Conservation (phyloP, 2,113 vertebrate species). For the Vulpes ferrilata region DNA sequence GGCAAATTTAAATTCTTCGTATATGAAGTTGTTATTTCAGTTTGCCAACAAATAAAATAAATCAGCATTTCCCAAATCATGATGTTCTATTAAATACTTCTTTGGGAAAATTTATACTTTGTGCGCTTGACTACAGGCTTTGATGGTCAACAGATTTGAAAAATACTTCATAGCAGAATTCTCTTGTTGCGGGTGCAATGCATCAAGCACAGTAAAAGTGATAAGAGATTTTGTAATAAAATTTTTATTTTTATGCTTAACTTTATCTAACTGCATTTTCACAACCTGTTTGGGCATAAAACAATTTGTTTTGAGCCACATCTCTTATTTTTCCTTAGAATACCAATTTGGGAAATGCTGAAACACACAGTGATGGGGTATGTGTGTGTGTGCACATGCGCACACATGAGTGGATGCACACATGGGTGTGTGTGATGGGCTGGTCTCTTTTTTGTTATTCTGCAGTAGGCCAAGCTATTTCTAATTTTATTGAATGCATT, state of each 20-base stretch:
- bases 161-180: background rate
- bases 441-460: background rate
- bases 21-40: background rate
- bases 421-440: accelerated
- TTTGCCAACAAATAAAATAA: background rate
- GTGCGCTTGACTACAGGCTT: background rate
- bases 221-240: background rate
- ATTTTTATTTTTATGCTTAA: background rate
- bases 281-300: background rate
- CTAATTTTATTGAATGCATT: background rate
- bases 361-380: accelerated
- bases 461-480: accelerated
- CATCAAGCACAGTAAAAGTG: background rate
- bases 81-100: background rate
- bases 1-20: background rate
- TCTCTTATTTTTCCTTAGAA: background rate
- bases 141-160: background rate
- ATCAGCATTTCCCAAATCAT: background rate
- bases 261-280: background rate
- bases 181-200: background rate
- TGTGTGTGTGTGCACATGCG: accelerated
- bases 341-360: background rate
- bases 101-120: background rate
- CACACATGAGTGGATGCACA: background rate
- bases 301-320: background rate